Conservation (phyloP, 1,140 invertebrate genomes). For the Araneus ventricosus region DNA sequence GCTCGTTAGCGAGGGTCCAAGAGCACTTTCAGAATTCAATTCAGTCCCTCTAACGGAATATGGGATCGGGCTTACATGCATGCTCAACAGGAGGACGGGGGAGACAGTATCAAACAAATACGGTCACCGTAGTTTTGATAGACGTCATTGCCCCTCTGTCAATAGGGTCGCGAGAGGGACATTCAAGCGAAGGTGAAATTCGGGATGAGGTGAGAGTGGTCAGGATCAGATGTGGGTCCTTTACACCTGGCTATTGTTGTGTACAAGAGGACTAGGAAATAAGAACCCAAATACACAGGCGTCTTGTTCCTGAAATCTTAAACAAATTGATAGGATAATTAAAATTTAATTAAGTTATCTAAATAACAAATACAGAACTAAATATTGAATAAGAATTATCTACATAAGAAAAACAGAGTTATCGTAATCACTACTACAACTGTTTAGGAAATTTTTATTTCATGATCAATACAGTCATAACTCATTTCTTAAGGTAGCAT, state of each 20-base stretch:
- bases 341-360: no score
- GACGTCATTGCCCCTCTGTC: slow-evolving; percentile 43
- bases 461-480: no score
- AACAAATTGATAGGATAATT: no score
- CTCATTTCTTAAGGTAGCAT: no score
- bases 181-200: background rate
- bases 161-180: background rate
- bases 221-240: background rate
- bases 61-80: background rate
- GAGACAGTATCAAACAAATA: background rate
- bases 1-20: slow-evolving; percentile 49
- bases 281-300: no score
- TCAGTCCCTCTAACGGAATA: slow-evolving; percentile 55
- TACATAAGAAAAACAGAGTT: no score
- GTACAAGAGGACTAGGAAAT: background rate
- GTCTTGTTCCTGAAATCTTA: no score
- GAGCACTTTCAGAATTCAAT: slow-evolving; percentile 43
- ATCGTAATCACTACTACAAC: no score
- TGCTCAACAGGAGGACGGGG: background rate
- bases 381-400: no score
- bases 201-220: background rate
- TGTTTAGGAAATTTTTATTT: no score
- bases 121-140: background rate
- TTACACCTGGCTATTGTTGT: background rate
- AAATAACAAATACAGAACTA: no score